These are phyloP conservation scores for Spatula versicolor DNA, from an alignment of 2,797 vertebrate genomes.

Conservation along the genomic window DNA sequence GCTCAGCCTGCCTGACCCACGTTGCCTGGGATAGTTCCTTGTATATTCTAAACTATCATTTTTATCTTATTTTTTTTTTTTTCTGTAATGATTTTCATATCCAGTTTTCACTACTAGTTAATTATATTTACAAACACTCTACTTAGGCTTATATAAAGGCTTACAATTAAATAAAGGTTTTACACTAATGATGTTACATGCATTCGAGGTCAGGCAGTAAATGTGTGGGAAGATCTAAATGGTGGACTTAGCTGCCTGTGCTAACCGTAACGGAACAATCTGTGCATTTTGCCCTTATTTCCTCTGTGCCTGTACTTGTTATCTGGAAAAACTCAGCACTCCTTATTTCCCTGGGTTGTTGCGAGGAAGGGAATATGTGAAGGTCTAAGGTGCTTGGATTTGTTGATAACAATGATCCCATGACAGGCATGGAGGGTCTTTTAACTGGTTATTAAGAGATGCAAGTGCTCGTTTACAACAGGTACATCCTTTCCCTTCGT, in stretches of 20 bases:
- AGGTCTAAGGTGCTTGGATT: background rate
- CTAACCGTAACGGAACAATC: background rate
- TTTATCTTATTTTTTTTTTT: background rate
- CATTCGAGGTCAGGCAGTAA: background rate
- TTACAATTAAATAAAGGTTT: background rate
- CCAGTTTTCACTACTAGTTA: background rate
- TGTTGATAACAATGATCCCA: background rate
- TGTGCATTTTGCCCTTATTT: background rate
- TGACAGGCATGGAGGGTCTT: background rate
- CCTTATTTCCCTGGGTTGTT: background rate
- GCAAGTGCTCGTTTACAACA: background rate
- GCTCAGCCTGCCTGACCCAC: background rate
- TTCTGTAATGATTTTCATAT: background rate
- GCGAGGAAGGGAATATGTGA: background rate
- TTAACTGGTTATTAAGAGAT: background rate
- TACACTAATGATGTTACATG: background rate
- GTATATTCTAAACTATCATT: background rate
- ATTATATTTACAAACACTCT: background rate
- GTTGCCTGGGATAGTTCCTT: background rate
- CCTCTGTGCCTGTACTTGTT: background rate
- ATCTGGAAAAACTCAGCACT: background rate
- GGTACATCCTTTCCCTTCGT: background rate
- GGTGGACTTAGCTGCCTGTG: background rate
- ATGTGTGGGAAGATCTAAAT: background rate
- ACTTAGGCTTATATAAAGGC: background rate